These are phyloP conservation scores for Furcula furcula DNA, from an alignment of 2,888 invertebrate genomes.

Conservation along the genomic window DNA sequence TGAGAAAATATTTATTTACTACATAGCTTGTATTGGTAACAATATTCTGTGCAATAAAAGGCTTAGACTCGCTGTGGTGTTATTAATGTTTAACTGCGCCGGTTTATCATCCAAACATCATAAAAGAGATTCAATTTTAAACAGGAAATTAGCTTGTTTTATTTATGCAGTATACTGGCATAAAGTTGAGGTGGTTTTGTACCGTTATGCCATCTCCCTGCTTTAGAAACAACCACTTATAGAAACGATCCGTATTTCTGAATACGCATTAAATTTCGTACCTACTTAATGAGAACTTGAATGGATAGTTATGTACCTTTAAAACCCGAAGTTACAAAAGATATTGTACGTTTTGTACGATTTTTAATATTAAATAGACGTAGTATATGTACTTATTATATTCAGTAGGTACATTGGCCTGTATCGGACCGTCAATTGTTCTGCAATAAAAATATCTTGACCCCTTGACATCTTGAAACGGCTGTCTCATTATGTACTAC, in stretches of 20 bases:
- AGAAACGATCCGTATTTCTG: constrained; percentile 44
- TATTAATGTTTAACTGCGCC: constrained; percentile 9
- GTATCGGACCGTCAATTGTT: constrained; percentile 39
- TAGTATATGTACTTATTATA: not conserved
- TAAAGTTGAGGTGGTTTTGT: constrained; percentile 52
- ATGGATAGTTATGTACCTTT: too few species aligned
- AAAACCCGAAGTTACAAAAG: too few species aligned
- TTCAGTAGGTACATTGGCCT: constrained; percentile 18
- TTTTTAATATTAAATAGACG: too few species aligned
- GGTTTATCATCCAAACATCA: constrained; percentile 50
- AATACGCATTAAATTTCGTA: constrained; percentile 19
- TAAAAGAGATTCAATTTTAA: constrained; percentile 44
- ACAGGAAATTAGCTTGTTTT: constrained; percentile 66
- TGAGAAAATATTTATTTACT: not conserved
- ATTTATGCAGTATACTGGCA: constrained; percentile 56
- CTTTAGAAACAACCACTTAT: constrained; percentile 54
- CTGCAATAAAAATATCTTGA: constrained; percentile 27
- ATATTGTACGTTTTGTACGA: too few species aligned
- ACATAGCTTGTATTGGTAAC: not conserved
- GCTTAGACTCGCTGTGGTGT: not conserved
- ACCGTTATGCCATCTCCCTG: constrained; percentile 61
- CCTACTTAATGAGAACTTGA: too few species aligned
- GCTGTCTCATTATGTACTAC: constrained; percentile 3
- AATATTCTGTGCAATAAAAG: not conserved
- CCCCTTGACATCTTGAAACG: constrained; percentile 26